Conservation (phyloP, 2,888 invertebrate genomes). For the Melinaea menophilus region DNA sequence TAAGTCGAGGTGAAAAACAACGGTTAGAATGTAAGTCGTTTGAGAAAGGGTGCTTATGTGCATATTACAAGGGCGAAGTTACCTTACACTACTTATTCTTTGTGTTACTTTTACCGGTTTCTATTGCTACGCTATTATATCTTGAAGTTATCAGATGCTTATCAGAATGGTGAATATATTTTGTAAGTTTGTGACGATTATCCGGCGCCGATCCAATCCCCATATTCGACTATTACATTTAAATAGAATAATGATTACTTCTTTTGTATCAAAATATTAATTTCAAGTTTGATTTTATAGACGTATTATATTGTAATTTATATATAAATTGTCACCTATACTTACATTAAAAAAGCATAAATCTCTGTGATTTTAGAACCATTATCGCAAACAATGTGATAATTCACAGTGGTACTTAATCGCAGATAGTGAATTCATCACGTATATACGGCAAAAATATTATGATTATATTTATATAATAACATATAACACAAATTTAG, state of each 20-base stretch:
- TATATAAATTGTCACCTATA: conserved; percentile 21
- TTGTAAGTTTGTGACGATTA: conserved; percentile 83
- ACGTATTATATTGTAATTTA: too few relatives aligned
- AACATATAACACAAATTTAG: too few relatives aligned
- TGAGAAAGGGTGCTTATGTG: too few relatives aligned
- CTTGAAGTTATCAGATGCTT: conserved; percentile 81
- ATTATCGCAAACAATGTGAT: conserved; percentile 42
- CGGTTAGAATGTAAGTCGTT: too few relatives aligned
- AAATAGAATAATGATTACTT: background rate
- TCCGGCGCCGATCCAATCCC: conserved; percentile 51
- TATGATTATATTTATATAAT: background rate
- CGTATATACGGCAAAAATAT: conserved; percentile 76
- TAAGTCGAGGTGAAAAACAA: too few relatives aligned
- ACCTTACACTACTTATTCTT: conserved; percentile 35
- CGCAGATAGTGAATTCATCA: conserved; percentile 70
- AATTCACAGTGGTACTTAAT: conserved; percentile 53
- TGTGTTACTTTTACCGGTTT: conserved; percentile 39
- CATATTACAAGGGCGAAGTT: too few relatives aligned
- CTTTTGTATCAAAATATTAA: background rate
- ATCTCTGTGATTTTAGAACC: conserved; percentile 54
- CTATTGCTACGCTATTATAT: conserved; percentile 70
- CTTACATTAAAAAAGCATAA: conserved; percentile 62
- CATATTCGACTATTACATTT: conserved; percentile 47
- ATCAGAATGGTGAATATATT: conserved; percentile 82
- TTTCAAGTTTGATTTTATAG: background rate